Conservation (phyloP, 1,140 invertebrate genomes). For the Lucilia cuprina region DNA sequence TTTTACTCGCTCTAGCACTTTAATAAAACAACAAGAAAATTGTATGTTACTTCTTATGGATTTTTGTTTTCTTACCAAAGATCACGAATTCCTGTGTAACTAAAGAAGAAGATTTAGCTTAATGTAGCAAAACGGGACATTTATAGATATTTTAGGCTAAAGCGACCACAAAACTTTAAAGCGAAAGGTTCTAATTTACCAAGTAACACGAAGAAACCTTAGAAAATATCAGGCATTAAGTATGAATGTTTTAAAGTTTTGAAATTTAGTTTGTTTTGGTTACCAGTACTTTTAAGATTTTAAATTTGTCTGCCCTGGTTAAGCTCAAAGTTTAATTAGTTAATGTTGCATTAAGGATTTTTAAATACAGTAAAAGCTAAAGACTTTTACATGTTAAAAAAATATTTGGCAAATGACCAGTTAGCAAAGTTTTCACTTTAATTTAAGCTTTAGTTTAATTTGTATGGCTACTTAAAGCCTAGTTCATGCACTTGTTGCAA, state of each 20-base stretch:
- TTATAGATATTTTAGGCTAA: not conserved
- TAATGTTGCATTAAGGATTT: not conserved
- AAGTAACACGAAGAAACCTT: not conserved
- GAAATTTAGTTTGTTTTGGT: not conserved
- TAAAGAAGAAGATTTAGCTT: not conserved
- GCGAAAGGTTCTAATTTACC: constrained; percentile 9
- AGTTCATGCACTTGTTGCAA: constrained; percentile 14
- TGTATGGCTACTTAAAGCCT: not conserved
- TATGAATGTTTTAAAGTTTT: not conserved
- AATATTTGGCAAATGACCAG: not conserved
- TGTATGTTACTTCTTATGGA: not conserved
- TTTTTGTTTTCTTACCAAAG: not conserved
- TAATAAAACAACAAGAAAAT: not conserved
- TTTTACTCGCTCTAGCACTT: not conserved
- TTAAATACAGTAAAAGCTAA: not conserved
- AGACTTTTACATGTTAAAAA: not conserved
- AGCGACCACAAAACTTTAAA: not conserved
- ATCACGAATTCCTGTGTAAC: not conserved
- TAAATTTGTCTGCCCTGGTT: not conserved
- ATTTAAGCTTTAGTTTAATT: not conserved
- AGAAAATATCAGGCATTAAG: not conserved
- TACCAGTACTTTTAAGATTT: not conserved
- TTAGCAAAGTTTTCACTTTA: not conserved
- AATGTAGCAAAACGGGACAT: not conserved
- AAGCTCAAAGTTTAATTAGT: constrained; percentile 8